These are phyloP conservation scores for Aricia artaxerxes DNA, from an alignment of 2,888 invertebrate species.

Conservation along the genomic window DNA sequence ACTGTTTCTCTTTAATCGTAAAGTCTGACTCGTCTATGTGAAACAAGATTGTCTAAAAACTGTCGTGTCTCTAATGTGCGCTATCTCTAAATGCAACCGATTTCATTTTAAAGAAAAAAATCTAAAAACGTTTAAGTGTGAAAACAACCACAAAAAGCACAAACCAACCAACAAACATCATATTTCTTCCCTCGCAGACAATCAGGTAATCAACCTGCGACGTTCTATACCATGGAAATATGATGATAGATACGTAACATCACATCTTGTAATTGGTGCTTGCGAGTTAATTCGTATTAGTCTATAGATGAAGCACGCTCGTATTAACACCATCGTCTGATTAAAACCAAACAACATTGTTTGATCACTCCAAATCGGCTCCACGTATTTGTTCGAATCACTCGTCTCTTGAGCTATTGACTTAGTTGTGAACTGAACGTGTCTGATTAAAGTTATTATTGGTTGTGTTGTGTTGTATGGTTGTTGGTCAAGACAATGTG, in stretches of 20 bases:
- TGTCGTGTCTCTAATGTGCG: too few species aligned
- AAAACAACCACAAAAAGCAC: too few species aligned
- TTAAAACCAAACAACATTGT: slow-evolving; percentile 21
- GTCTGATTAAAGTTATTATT: background rate
- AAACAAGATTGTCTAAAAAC: too few species aligned
- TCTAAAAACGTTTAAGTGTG: too few species aligned
- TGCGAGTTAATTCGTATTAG: slow-evolving; percentile 7
- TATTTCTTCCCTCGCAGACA: too few species aligned
- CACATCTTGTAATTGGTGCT: background rate
- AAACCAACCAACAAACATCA: too few species aligned
- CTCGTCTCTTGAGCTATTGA: slow-evolving; percentile 15
- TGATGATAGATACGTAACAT: background rate
- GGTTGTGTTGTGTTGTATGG: background rate
- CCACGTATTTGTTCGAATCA: slow-evolving; percentile 20
- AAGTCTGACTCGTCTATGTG: too few species aligned
- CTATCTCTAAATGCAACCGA: too few species aligned
- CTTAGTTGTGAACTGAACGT: background rate
- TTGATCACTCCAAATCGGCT: slow-evolving; percentile 25
- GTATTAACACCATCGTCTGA: slow-evolving; percentile 2
- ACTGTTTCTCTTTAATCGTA: too few species aligned
- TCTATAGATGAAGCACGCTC: background rate
- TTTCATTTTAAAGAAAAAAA: too few species aligned
- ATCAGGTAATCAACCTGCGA: too few species aligned
- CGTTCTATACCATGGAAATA: background rate
- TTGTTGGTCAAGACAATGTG: too few species aligned